Base-by-base conservation (phyloP, 2,797 vertebrate species). In the Lepilemur septentrionalis region DNA sequence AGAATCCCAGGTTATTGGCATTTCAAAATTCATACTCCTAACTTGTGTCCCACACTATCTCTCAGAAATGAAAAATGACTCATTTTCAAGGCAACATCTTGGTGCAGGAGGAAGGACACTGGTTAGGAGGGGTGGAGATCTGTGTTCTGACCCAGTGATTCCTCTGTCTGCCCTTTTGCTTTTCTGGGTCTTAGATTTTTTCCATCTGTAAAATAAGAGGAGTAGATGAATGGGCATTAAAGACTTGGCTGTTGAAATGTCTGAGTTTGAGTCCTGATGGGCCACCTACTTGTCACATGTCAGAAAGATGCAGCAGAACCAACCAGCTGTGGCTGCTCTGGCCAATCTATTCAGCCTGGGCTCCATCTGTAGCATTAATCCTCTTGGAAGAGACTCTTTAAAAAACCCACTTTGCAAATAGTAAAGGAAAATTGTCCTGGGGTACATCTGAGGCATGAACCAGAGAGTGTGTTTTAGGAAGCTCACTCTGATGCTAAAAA, bases 381-480 rank as follows among this genome's bases (percentile, higher is more conserved):
- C 22, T 82, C 46, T 57, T 41, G 35, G 32, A 91, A 35, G 38
- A 70, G 38, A 50, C 11, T 70, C 35, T 85, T 76, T 43, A 72
- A 93, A 93, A 63, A 90, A 95, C 46, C 38, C 25, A 85, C 50
- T 76, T 81, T 22, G n/a, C 67, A 14, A 82, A 70, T 65, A 69
- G 20, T 85, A 82, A 50, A 87, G 82, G 50, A 72, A 82, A 87
- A 91, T 65, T 78, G 52, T 91, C 59, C 46, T 91, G 61, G 38
- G 18, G 52, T 13, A 70, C 38, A 50, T 76, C 73, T 55, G 81
- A 82, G 46, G 81, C 61, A 72, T 83, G 81, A 86, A 63, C 18
- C 61, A 78, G 46, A 82, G 28, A 67, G 55, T 82, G 61, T 93
- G 69, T 72, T 93, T 73, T 90, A 87, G 73, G 86, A 93, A 78